Base-by-base conservation (phyloP, 2,888 invertebrate species). In the Lysandra bellargus region DNA sequence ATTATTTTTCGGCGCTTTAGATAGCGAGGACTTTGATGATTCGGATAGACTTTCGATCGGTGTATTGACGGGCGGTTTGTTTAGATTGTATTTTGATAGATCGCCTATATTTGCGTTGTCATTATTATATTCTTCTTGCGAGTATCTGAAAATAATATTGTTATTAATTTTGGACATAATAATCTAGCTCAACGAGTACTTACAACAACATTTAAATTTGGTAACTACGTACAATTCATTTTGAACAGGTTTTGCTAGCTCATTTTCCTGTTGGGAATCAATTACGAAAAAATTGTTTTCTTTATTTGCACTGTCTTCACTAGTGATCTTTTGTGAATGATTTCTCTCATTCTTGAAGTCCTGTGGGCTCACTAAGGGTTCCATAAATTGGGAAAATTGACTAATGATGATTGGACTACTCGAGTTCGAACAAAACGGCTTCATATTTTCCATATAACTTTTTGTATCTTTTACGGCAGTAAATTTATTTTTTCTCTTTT, bases 1-100 rank as follows among this genome's bases (percentile, higher is more conserved):
- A 83, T 91, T 93, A 84, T 90, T 90, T 82, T 89, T 88, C 80
- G 91, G 93, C 83, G 91, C 90, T 4, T 89, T 78, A 6, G 89
- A 81, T 14, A 86, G 81, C 2, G 83, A 81, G 0, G 78, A 23
- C 81, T 86, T 80, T 5, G 76, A 14, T 17, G 33, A 6, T 57
- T 53, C 76, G 4, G 5, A 30, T 7, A 30, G 5, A 76, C 30
- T 30, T 33, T 33, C 49, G 33, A 30, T 57, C 17, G 81, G 82
- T 6, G 85, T 82, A 81, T 87, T 88, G 5, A 81, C 78, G 12
- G 87, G 85, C n/a, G 84, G 85, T 76, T 83, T 69, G 75, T 79
- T 80, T 80, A 80, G 61, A 60, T 64, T 78, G 78, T 78, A 80
- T 79, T 33, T 53, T 79, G n/a, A 53, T 53, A 33, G 53, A 76